Percentiles rank a stretch among this genome's conserved stretches.
Evolutionary conservation across 1,140 invertebrate species (phyloP).

Genomic region (Leptinotarsa defecta): DNA sequence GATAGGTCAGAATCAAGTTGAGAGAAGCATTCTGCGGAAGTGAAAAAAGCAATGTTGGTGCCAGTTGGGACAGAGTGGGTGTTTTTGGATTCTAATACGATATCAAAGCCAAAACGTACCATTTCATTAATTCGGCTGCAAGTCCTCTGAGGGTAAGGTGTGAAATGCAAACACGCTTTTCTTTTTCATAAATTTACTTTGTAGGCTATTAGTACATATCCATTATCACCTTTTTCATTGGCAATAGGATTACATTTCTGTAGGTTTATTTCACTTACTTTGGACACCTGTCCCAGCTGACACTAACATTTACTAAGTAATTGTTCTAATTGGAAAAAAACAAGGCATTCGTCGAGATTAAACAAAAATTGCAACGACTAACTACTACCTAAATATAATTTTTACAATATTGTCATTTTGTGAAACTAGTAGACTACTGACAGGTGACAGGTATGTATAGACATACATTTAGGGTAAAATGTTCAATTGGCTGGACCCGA

Average conservation of each 20-base stretch:
- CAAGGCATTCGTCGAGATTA: neutral
- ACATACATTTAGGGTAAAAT: too few relatives aligned
- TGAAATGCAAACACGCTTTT: conserved; percentile 28
- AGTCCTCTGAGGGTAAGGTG: conserved; percentile 24
- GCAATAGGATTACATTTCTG: neutral
- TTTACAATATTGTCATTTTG: conserved; percentile 29
- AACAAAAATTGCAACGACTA: conserved; percentile 11
- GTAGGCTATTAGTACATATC: conserved; percentile 40
- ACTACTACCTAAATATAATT: neutral
- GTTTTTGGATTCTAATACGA: conserved; percentile 38
- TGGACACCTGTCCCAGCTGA: conserved; percentile 56
- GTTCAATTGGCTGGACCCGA: too few relatives aligned
- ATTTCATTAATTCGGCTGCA: neutral
- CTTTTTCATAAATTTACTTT: conserved; percentile 34
- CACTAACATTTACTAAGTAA: conserved; percentile 40
- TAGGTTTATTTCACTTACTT: conserved; percentile 36
- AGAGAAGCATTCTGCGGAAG: conserved; percentile 27
- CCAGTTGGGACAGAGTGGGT: conserved; percentile 63
- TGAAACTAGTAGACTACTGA: neutral
- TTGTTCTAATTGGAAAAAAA: neutral
- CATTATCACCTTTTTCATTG: conserved; percentile 12
- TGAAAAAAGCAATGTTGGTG: conserved; percentile 56
- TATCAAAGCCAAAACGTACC: conserved; percentile 38
- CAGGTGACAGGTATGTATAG: too few relatives aligned
- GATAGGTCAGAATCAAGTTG: conserved; percentile 7